Base-by-base conservation (phyloP, 2,888 invertebrate species). In the Apantesis nais region DNA sequence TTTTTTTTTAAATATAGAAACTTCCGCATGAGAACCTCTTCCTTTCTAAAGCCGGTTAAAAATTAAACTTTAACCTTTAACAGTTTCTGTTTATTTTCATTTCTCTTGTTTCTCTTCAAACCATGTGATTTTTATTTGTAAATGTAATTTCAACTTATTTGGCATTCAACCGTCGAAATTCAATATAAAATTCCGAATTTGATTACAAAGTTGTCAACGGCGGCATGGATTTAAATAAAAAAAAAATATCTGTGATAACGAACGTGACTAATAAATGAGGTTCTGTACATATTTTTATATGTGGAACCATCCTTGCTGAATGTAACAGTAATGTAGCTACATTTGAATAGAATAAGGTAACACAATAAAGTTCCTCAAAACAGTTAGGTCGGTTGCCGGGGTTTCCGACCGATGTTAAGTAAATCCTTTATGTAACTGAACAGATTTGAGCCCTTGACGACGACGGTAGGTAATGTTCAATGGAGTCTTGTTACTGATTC, bases 121-220 rank as follows among this genome's bases (percentile, higher is more conserved):
- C 52, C 25, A 22, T 52, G 52, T 68, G 55, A 55, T 16, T 48
- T n/a, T 55, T 37, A 44, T 62, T 37, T 62, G 41, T 58, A 29
- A 29, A 52, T 14, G 39, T 31, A n/a, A 44, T 41, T 60, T 41
- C 44, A 19, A 66, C 58, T 66, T 58, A 39, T 67, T 66, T 67
- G 31, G 29, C 29, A 80, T 79, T 81, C 82, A 70, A 55, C 61
- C 66, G 72, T 67, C 72, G 78, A 70, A 81, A 81, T 77, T 79
- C 75, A 81, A 80, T 81, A 80, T 76, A 73, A 81, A 80, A 77
- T 79, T 75, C 61, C 67, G 62, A 81, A 80, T 81, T 74, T 80
- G 75, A 79, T 80, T 81, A 79, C 74, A 72, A 80, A 80, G 64
- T 80, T 79, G 78, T 80, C 79, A 74, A 74, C 79, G 79, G 52